A percentile compares a stretch with the other conserved stretches of the same genome.
phyloP scores from a whole-genome alignment of 2,888 invertebrate species.

The Amphipoea oculea region DNA sequence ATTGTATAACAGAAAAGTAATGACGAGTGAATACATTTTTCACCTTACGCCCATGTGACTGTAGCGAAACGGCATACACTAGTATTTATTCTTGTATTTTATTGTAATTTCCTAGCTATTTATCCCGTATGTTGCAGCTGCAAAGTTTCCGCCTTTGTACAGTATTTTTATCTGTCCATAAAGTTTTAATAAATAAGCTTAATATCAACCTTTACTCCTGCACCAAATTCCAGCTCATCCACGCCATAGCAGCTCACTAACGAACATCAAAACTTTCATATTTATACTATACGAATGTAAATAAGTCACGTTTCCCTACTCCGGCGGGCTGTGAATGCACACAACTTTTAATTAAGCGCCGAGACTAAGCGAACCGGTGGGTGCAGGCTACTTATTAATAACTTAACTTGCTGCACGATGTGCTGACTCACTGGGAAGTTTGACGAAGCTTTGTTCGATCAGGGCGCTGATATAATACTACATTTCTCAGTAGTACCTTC shows the following conservation, averaged over 20 bases:
- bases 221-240: constrained; percentile 3
- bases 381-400: constrained; percentile 28
- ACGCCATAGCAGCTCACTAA: not conserved
- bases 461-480: not conserved
- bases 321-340: not conserved
- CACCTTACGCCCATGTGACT: too few species aligned
- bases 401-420: constrained; percentile 8
- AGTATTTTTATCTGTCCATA: too few species aligned
- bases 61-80: too few species aligned
- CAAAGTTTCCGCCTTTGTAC: not conserved
- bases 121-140: not conserved
- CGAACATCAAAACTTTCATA: constrained; percentile 10
- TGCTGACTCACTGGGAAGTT: not conserved
- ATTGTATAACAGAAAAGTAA: too few species aligned
- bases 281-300: constrained; percentile 29
- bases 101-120: too few species aligned
- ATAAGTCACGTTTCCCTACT: constrained; percentile 14
- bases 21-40: too few species aligned
- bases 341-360: constrained; percentile 54
- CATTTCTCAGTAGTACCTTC: not conserved
- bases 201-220: not conserved
- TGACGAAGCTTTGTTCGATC: not conserved
- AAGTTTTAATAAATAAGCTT: too few species aligned
- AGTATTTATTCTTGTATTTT: too few species aligned
- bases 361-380: constrained; percentile 1